These are phyloP conservation scores for Pelodytes ibericus DNA, from an alignment of 2,797 vertebrate genomes.

Conservation along the genomic window DNA sequence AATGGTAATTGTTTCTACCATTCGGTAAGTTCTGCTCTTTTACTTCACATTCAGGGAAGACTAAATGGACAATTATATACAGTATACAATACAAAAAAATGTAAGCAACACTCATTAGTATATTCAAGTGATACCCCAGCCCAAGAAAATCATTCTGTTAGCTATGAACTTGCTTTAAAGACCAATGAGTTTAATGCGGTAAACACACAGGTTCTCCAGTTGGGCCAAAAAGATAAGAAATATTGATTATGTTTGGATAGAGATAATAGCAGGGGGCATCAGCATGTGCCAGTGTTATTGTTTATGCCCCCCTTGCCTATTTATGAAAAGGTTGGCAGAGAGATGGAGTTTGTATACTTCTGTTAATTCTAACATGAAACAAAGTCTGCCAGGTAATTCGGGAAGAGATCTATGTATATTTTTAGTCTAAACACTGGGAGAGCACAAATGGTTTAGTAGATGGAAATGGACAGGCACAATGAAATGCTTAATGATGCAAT, in stretches of 20 bases:
- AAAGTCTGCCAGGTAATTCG: constrained; percentile 6
- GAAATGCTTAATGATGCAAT: constrained; percentile 46
- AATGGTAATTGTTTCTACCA: too few species aligned
- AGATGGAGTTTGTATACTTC: neutral
- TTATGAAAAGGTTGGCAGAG: neutral
- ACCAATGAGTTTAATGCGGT: too few species aligned
- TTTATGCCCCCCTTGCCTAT: constrained; percentile 1
- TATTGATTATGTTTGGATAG: neutral
- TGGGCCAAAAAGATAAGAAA: neutral
- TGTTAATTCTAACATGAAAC: constrained; percentile 25
- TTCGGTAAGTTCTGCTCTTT: too few species aligned
- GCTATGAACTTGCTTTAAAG: too few species aligned
- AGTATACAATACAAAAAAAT: too few species aligned
- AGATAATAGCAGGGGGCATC: neutral
- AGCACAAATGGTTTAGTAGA: constrained; percentile 43
- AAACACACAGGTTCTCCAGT: too few species aligned
- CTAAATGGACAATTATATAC: too few species aligned
- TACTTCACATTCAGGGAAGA: too few species aligned
- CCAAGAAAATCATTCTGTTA: too few species aligned
- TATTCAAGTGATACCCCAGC: too few species aligned
- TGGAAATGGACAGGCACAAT: constrained; percentile 36
- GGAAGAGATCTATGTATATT: constrained; percentile 12
- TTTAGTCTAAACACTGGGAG: constrained; percentile 21
- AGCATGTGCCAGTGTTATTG: neutral
- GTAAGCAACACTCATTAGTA: too few species aligned